Conservation (phyloP, 1,140 invertebrate genomes). For the Aplysia californica region DNA sequence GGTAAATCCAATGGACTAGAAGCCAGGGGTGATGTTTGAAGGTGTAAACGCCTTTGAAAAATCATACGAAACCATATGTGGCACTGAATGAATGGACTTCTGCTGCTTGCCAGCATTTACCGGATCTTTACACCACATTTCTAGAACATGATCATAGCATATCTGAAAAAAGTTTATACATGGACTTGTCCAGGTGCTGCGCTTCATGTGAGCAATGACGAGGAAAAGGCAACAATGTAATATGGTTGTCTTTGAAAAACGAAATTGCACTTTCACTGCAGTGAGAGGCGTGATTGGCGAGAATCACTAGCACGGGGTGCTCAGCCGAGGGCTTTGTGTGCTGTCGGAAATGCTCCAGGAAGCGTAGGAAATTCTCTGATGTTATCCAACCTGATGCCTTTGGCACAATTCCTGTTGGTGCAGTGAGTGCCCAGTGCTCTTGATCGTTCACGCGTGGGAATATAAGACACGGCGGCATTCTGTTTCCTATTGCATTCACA, state of each 20-base stretch:
- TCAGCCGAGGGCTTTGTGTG: neutral
- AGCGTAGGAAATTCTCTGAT: slow-evolving; percentile 6
- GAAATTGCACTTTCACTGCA: slow-evolving; percentile 45
- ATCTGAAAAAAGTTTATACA: slow-evolving; percentile 39
- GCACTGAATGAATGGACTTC: neutral
- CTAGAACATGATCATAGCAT: neutral
- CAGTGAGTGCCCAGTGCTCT: slow-evolving; percentile 1
- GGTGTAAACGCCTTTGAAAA: neutral
- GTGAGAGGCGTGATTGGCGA: slow-evolving; percentile 48
- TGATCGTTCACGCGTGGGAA: neutral
- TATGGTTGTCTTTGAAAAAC: slow-evolving; percentile 42
- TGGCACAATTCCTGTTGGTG: neutral
- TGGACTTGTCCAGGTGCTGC: slow-evolving; percentile 41
- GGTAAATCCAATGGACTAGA: neutral
- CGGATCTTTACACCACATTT: neutral
- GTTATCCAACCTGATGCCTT: slow-evolving; percentile 22
- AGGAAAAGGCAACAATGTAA: slow-evolving; percentile 39
- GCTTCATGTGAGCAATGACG: slow-evolving; percentile 47
- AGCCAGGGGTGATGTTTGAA: neutral
- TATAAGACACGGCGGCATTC: neutral
- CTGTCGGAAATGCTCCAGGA: slow-evolving; percentile 7
- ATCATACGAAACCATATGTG: neutral
- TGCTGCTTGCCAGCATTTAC: neutral
- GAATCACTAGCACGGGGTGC: slow-evolving; percentile 34
- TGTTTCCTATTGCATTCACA: neutral